Percentiles rank a stretch among this genome's conserved stretches.
Conservation (phyloP, 2,113 vertebrate species). For the Lampris megalopsis region DNA sequence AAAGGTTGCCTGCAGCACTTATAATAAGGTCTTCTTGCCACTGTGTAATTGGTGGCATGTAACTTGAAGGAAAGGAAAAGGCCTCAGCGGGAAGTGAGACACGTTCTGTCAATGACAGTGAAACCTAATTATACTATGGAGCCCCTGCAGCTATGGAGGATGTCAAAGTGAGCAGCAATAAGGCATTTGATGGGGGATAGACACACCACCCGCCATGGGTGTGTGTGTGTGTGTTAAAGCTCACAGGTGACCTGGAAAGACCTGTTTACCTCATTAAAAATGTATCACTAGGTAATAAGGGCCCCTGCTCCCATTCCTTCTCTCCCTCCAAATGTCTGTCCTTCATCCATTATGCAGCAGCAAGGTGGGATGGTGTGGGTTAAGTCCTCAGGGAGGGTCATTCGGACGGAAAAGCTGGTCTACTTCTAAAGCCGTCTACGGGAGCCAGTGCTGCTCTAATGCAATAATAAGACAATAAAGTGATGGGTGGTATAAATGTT, state of each 20-base stretch:
- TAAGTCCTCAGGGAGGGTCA: slow-evolving; percentile 77
- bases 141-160: slow-evolving; percentile 70
- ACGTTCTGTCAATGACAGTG: slow-evolving; percentile 75
- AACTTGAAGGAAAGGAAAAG: slow-evolving; percentile 68
- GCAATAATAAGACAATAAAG: slow-evolving; percentile 63
- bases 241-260: slow-evolving; percentile 80
- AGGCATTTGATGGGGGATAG: slow-evolving; percentile 61
- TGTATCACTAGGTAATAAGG: slow-evolving; percentile 82
- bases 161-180: slow-evolving; percentile 74
- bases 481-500: slow-evolving; percentile 47
- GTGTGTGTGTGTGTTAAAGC: slow-evolving; percentile 45
- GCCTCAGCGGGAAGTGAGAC: slow-evolving; percentile 64
- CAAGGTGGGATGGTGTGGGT: slow-evolving; percentile 59
- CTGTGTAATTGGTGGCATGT: slow-evolving; percentile 75
- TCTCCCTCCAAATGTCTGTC: slow-evolving; percentile 62
- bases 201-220: slow-evolving; percentile 56
- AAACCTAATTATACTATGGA: slow-evolving; percentile 80
- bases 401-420: slow-evolving; percentile 51
- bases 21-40: slow-evolving; percentile 64
- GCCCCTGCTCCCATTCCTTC: slow-evolving; percentile 29
- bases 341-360: slow-evolving; percentile 83
- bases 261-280: slow-evolving; percentile 85
- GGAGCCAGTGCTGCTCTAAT: slow-evolving; percentile 41
- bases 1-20: slow-evolving; percentile 61
- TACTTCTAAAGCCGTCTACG: slow-evolving; percentile 25